A percentile compares a stretch with the other conserved stretches of the same genome.
Evolutionary conservation across 2,113 vertebrate genomes (phyloP).

Genomic region (Leiothrix lutea): DNA sequence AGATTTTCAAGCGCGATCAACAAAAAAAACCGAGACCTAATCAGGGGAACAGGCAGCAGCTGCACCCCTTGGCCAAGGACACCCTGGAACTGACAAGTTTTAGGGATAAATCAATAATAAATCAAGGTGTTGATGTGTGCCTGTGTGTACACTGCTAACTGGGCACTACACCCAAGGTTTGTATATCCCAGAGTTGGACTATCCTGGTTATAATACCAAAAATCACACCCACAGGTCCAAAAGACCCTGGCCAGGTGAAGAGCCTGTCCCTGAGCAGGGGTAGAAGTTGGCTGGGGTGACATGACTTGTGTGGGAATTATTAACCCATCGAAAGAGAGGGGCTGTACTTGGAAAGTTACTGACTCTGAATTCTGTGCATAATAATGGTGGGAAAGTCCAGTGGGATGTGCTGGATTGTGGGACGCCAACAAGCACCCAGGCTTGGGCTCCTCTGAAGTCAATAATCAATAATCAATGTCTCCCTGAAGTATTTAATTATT

Average conservation of each 20-base stretch:
- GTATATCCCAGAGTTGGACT: background rate
- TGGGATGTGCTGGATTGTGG: background rate
- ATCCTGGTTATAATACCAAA: background rate
- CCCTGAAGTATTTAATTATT: background rate
- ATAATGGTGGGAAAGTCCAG: background rate
- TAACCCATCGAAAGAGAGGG: accelerated
- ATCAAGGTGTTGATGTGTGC: background rate
- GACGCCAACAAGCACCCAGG: background rate
- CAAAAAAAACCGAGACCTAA: no score
- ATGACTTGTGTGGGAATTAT: background rate
- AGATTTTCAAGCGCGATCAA: background rate
- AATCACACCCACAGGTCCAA: background rate
- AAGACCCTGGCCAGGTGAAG: background rate
- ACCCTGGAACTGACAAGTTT: background rate
- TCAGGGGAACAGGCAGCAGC: background rate
- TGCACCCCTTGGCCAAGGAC: background rate
- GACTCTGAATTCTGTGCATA: background rate
- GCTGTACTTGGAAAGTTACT: background rate
- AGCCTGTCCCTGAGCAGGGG: background rate
- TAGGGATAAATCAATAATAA: background rate
- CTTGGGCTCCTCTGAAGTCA: background rate
- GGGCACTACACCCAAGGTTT: background rate
- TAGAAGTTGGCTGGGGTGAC: background rate
- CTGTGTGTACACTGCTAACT: background rate
- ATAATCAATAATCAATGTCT: background rate